Conservation (phyloP, 2,797 vertebrate species). For the Hypotaenidia okinawae region DNA sequence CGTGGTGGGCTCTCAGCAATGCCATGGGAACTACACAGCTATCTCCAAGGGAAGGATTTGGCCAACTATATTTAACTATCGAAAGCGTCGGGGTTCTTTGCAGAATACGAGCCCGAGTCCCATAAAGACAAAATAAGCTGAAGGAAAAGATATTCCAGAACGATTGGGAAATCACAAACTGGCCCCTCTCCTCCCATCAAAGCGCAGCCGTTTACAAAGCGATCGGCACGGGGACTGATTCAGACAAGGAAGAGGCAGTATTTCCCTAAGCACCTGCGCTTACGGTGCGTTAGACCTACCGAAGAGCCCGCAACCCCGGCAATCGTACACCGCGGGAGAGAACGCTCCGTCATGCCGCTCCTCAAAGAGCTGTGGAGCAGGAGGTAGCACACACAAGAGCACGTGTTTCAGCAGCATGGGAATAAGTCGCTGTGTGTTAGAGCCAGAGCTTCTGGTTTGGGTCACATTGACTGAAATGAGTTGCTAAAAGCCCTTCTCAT, state of each 20-base stretch:
- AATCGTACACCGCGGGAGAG: background rate
- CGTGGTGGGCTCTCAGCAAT: background rate
- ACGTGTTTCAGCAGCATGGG: slow-evolving; percentile 11
- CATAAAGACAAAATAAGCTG: slow-evolving; percentile 57
- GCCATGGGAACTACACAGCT: slow-evolving; percentile 3
- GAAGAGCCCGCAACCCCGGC: slow-evolving; percentile 18
- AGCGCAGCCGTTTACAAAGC: slow-evolving; percentile 4
- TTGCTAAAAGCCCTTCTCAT: background rate
- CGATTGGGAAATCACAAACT: slow-evolving; percentile 37
- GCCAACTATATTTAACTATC: slow-evolving; percentile 48
- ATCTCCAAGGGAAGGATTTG: slow-evolving; percentile 45
- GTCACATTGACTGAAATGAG: slow-evolving; percentile 13
- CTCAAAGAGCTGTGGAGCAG: slow-evolving; percentile 31
- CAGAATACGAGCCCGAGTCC: slow-evolving; percentile 16
- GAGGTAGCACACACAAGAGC: background rate
- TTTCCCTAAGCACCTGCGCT: slow-evolving; percentile 61
- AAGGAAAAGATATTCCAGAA: slow-evolving; percentile 57
- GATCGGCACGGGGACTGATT: slow-evolving; percentile 42
- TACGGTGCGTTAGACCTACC: slow-evolving; percentile 4
- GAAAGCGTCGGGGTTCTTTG: slow-evolving; percentile 56
- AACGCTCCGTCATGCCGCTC: slow-evolving; percentile 11
- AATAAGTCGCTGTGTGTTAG: background rate
- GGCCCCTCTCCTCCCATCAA: slow-evolving; percentile 58
- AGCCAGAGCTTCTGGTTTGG: slow-evolving; percentile 18
- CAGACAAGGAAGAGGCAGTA: slow-evolving; percentile 41